Percentiles rank a stretch among this genome's conserved stretches.
Conservation (phyloP, 2,888 invertebrate species). For the Julus scanicus region DNA sequence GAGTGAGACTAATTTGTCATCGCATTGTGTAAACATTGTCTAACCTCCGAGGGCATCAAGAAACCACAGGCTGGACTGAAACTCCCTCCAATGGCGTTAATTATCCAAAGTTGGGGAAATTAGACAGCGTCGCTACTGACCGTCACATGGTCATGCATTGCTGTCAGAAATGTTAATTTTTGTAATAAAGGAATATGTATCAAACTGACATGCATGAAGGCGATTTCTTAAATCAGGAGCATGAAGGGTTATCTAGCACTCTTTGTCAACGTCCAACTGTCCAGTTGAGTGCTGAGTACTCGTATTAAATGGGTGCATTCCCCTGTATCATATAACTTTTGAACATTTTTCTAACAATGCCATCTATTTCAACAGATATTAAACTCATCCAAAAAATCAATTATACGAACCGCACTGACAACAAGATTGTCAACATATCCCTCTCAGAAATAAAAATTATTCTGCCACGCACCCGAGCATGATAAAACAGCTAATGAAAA, state of each 20-base stretch:
- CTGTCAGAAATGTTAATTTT: slow-evolving; percentile 19
- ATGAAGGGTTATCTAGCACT: slow-evolving; percentile 15
- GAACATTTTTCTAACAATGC: background rate
- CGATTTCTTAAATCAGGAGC: slow-evolving; percentile 15
- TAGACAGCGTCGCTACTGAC: background rate
- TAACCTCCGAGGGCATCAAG: slow-evolving; percentile 13
- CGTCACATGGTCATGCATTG: background rate
- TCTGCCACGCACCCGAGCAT: background rate
- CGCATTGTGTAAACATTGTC: background rate
- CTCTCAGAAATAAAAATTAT: background rate
- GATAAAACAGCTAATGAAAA: background rate
- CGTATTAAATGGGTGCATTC: background rate
- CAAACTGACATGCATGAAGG: slow-evolving; percentile 21
- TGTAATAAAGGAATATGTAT: slow-evolving; percentile 1
- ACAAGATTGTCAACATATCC: background rate
- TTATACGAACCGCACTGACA: background rate
- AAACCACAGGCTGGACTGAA: background rate
- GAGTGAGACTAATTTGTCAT: slow-evolving; percentile 26
- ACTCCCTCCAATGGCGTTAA: background rate
- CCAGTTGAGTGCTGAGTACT: background rate
- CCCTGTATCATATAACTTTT: background rate
- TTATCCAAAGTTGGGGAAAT: background rate
- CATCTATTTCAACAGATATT: background rate
- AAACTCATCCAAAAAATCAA: background rate
- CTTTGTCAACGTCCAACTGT: slow-evolving; percentile 39